Evolutionary conservation across 2,888 invertebrate genomes (phyloP), one percentile per base, ranked within the genome.

Genomic region (Drosophila flavopinicola): DNA sequence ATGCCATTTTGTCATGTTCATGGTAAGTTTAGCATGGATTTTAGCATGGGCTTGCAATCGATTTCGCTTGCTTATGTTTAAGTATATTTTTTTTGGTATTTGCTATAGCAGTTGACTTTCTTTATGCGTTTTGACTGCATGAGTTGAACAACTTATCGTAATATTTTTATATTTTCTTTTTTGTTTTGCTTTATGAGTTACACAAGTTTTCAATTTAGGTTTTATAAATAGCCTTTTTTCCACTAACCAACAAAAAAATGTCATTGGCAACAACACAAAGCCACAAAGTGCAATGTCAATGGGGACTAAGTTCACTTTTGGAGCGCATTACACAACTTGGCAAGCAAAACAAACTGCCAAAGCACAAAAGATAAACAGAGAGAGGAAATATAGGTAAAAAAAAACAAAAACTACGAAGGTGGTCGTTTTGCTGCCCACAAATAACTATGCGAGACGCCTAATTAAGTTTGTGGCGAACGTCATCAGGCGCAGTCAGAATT

Each of bases 391-490:
- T 9, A 48, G 25, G 25, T 39, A 51, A 32, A 37, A 27, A 20
- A 32, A 38, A 41, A 17, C 25, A 7, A 15, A 35, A 64, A 30
- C 56, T 49, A 47, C 29, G 24, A 29, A 66, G 52, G 17, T 57
- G 56, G 44, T 30, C 52, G 33, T 17, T n/a, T 13, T 58, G 49
- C 52, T 59, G 38, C 59, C 57, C 71, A 66, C 75, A 42, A 70
- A 54, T 33, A 56, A 13, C 42, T 49, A 38, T 6, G 17, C 30
- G 58, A 39, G 45, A 73, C 73, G 76, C 76, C 73, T 66, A 73
- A 73, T 73, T 73, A 42, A 76, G 76, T 63, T 73, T 61, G 57
- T 56, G 72, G 65, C 53, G 53, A 65, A 45, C 70, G 71, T 71
- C 59, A 59, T 48, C 32, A 7, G 13, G 6, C 7, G 38, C 23